These are phyloP conservation scores for Cotesia vestalis DNA, from an alignment of 1,140 invertebrate species.

Conservation along the genomic window DNA sequence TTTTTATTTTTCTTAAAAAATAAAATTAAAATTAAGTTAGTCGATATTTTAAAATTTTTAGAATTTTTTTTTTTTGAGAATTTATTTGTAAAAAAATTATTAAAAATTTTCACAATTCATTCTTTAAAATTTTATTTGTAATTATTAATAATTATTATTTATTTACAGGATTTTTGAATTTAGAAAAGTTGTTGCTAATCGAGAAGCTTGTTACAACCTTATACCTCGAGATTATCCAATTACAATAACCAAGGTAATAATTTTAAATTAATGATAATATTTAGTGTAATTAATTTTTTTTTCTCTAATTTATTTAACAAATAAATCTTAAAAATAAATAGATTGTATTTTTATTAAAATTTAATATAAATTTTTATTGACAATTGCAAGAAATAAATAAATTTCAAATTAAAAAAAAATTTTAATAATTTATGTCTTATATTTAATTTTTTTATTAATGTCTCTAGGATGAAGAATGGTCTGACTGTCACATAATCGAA, in stretches of 20 bases:
- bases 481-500: conserved; percentile 82
- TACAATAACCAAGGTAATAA: conserved; percentile 86
- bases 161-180: conserved; percentile 86
- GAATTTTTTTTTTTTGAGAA: too few relatives aligned
- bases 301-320: too few relatives aligned
- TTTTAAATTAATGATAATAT: neutral
- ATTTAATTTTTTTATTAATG: too few relatives aligned
- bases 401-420: neutral
- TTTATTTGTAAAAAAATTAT: neutral
- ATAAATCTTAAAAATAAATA: neutral
- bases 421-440: conserved; percentile 34
- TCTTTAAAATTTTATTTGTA: neutral
- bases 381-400: conserved; percentile 11
- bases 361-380: too few relatives aligned
- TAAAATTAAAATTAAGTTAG: too few relatives aligned
- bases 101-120: too few relatives aligned
- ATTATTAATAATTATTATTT: conserved; percentile 24
- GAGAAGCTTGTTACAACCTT: conserved; percentile 83
- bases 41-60: too few relatives aligned
- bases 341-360: too few relatives aligned
- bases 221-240: conserved; percentile 86
- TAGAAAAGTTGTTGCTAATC: conserved; percentile 84
- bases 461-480: conserved; percentile 77
- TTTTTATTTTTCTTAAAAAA: too few relatives aligned
- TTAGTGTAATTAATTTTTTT: too few relatives aligned